Percentiles rank a stretch among this genome's conserved stretches.
Evolutionary conservation across 1,140 invertebrate species (phyloP).

Genomic region (Hycleus cichorii): DNA sequence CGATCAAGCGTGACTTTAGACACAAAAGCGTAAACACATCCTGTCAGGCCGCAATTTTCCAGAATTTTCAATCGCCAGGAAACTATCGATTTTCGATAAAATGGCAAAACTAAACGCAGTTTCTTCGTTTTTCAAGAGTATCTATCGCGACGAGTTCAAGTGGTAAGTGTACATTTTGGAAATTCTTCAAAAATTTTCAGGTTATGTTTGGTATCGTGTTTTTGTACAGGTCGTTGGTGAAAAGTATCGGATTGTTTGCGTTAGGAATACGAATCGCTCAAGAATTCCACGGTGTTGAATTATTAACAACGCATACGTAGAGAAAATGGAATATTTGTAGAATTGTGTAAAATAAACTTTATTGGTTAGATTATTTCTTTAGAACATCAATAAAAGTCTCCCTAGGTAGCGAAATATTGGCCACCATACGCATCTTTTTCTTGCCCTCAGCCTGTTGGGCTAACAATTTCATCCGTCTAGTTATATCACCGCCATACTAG

Average conservation of each 20-base stretch:
- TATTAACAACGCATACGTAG: constrained; percentile 38
- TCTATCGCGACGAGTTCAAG: constrained; percentile 49
- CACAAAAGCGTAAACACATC: too few relatives aligned
- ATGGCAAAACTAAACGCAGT: constrained; percentile 33
- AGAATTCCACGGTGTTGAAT: constrained; percentile 57
- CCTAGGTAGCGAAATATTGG: constrained; percentile 83
- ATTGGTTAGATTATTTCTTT: constrained; percentile 55
- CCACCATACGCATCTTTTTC: constrained; percentile 83
- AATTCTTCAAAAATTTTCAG: constrained; percentile 7
- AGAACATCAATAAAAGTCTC: constrained; percentile 92
- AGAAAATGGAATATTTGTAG: background rate
- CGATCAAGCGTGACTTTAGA: too few relatives aligned
- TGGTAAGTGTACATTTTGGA: constrained; percentile 39
- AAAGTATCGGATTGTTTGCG: constrained; percentile 59
- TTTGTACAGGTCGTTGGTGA: constrained; percentile 54
- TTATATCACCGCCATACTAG: constrained; percentile 90
- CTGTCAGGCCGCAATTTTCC: too few relatives aligned
- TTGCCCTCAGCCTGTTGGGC: constrained; percentile 88
- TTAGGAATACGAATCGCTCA: constrained; percentile 59
- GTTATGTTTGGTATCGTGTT: constrained; percentile 15
- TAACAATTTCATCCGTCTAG: constrained; percentile 82
- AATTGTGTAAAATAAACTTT: background rate
- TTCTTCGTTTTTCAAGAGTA: constrained; percentile 37
- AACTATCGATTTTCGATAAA: background rate
- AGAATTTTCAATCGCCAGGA: too few relatives aligned